These are phyloP conservation scores for Decapterus maruadsi DNA, from an alignment of 2,797 vertebrate genomes.

Conservation along the genomic window DNA sequence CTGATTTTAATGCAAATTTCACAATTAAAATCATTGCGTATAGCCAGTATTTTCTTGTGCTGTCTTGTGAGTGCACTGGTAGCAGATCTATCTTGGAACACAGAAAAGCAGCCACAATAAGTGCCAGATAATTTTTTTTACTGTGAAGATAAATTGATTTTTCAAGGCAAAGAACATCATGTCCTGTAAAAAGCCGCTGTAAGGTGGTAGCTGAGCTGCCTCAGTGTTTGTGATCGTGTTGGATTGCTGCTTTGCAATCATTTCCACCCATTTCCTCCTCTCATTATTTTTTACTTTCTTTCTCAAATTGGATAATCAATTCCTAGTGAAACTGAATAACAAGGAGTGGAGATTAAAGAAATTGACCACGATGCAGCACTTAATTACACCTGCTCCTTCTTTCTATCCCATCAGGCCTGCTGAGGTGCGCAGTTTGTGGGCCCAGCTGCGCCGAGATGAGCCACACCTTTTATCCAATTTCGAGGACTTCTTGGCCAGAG, in stretches of 20 bases:
- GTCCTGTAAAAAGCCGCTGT: constrained; percentile 11
- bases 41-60: background rate
- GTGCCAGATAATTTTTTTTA: background rate
- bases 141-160: constrained; percentile 1
- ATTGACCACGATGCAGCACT: background rate
- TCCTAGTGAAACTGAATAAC: background rate
- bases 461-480: constrained; percentile 92
- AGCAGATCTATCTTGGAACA: constrained; percentile 12
- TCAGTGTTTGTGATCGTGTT: background rate
- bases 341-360: background rate
- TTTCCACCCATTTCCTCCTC: background rate
- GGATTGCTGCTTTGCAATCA: constrained; percentile 5
- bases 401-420: constrained; percentile 80
- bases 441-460: constrained; percentile 89
- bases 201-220: background rate
- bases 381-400: background rate
- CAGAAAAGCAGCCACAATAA: background rate
- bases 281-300: background rate
- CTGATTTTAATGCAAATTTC: background rate
- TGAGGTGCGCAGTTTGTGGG: constrained; percentile 90
- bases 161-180: constrained; percentile 22
- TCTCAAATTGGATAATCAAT: background rate
- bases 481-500: constrained; percentile 91
- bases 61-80: background rate
- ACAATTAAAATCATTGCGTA: background rate